phyloP scores from a whole-genome alignment of 2,797 vertebrate species.

The Ptychadena robeensis region DNA sequence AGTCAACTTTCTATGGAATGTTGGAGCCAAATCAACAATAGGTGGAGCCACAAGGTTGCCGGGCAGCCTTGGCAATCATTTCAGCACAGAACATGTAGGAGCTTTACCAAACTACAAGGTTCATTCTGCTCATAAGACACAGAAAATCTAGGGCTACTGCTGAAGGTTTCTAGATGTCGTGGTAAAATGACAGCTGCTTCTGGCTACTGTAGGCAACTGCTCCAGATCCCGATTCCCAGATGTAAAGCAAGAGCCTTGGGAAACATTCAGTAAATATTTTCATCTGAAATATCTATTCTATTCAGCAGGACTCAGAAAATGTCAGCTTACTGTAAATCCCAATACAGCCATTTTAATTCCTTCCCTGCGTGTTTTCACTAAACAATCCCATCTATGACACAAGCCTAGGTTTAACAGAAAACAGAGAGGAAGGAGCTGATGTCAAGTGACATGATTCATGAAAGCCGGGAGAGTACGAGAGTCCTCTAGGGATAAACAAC shows the following conservation, averaged over 20 bases:
- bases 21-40: neutral
- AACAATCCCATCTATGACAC: neutral
- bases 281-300: neutral
- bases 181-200: neutral
- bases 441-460: slow-evolving; percentile 13
- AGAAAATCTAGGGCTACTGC: neutral
- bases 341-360: neutral
- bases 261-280: neutral
- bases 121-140: neutral
- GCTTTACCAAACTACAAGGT: neutral
- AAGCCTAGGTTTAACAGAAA: neutral
- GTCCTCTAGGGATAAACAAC: slow-evolving; percentile 1
- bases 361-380: neutral
- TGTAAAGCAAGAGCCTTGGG: neutral
- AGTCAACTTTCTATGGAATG: slow-evolving; percentile 4
- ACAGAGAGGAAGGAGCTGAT: neutral
- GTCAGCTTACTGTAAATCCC: neutral
- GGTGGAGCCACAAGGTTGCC: neutral
- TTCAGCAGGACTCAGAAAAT: neutral
- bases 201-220: neutral
- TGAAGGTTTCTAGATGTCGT: neutral
- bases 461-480: no score
- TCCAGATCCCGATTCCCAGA: neutral
- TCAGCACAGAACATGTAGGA: neutral
- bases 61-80: neutral